These are phyloP conservation scores for Pterophyllum scalare DNA, from an alignment of 2,113 vertebrate species.

Conservation along the genomic window DNA sequence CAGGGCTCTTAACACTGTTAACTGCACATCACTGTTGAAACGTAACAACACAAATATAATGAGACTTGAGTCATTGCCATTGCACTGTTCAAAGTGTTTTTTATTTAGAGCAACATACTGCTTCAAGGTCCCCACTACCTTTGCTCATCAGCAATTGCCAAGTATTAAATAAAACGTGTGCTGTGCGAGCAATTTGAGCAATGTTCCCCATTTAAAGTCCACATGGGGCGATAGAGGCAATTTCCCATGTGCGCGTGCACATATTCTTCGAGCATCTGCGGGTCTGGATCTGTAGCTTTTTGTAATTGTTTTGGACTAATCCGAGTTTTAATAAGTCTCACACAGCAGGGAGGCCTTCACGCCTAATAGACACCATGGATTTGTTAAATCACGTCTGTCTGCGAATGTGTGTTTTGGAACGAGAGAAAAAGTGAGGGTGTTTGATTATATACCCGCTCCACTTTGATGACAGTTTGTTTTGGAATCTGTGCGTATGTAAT, in stretches of 20 bases:
- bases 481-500: conserved; percentile 17
- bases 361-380: conserved; percentile 64
- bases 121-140: conserved; percentile 62
- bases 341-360: conserved; percentile 65
- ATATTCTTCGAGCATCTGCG: neutral
- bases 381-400: conserved; percentile 71
- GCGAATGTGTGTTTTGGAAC: conserved; percentile 43
- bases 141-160: conserved; percentile 55
- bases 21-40: conserved; percentile 45
- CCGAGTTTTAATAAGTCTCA: conserved; percentile 74
- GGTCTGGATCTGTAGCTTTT: conserved; percentile 59
- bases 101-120: conserved; percentile 57
- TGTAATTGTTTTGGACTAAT: conserved; percentile 76
- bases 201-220: conserved; percentile 44
- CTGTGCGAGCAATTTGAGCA: conserved; percentile 53
- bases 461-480: conserved; percentile 55
- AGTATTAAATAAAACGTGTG: conserved; percentile 68
- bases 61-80: conserved; percentile 61
- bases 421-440: neutral
- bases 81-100: conserved; percentile 54
- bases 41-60: conserved; percentile 58
- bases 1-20: conserved; percentile 53
- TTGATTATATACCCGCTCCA: conserved; percentile 19
- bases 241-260: conserved; percentile 1
- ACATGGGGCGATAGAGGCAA: conserved; percentile 36